Conservation (phyloP, 2,113 vertebrate species). For the Calonectris borealis region DNA sequence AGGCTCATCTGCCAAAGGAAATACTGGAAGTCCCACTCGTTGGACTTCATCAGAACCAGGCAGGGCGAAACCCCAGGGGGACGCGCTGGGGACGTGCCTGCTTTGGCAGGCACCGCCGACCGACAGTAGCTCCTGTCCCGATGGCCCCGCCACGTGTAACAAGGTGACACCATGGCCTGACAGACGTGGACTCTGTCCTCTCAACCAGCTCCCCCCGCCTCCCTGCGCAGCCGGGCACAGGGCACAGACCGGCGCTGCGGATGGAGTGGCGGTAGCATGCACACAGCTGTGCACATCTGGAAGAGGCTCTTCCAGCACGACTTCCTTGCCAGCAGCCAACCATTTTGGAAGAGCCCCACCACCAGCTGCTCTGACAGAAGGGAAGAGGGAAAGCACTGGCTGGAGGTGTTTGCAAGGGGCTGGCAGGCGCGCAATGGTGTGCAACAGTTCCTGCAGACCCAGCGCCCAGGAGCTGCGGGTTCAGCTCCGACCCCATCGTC, state of each 20-base stretch:
- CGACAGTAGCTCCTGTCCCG: neutral
- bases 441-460: too few species aligned
- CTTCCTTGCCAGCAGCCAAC: neutral
- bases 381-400: neutral
- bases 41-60: neutral
- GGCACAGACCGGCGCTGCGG: fast-evolving
- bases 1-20: conserved; percentile 54
- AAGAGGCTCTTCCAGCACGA: neutral
- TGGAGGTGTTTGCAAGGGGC: neutral
- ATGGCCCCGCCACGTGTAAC: fast-evolving
- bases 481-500: fast-evolving
- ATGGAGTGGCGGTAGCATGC: fast-evolving
- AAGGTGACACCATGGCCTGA: neutral
- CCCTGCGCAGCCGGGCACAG: neutral
- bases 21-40: neutral
- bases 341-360: neutral
- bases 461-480: neutral
- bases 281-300: conserved; percentile 34
- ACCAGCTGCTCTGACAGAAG: neutral
- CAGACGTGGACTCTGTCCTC: neutral
- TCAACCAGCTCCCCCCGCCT: fast-evolving
- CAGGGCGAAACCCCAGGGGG: neutral
- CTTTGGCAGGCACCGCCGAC: neutral
- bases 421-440: fast-evolving
- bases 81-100: neutral